phyloP scores from a whole-genome alignment of 2,797 vertebrate species.

The Pristis pectinata region DNA sequence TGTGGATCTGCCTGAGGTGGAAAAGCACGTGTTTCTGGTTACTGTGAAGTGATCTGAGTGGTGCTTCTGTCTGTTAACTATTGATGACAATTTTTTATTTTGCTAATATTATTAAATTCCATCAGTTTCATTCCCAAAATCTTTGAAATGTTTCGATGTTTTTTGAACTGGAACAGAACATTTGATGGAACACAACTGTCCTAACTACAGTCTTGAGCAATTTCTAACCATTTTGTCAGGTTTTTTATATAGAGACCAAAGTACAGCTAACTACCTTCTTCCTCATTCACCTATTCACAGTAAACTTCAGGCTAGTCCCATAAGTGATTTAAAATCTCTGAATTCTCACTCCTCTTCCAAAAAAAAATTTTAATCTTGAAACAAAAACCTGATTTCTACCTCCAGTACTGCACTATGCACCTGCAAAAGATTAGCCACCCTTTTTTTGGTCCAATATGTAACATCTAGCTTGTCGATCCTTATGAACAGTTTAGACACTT shows the following conservation, averaged over 20 bases:
- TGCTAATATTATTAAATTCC: slow-evolving; percentile 36
- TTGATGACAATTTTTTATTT: slow-evolving; percentile 38
- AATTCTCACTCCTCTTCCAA: neutral
- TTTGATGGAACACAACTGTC: neutral
- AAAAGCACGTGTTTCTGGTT: slow-evolving; percentile 26
- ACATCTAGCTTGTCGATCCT: neutral
- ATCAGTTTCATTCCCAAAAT: slow-evolving; percentile 12
- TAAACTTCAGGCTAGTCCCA: neutral
- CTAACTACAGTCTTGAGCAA: neutral
- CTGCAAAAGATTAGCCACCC: neutral
- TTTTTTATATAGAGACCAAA: slow-evolving; percentile 19
- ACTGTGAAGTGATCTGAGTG: slow-evolving; percentile 29
- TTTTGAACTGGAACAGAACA: neutral
- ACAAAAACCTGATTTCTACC: neutral
- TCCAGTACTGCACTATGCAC: neutral
- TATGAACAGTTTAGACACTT: neutral
- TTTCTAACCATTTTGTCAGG: slow-evolving; percentile 31
- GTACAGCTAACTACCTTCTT: neutral
- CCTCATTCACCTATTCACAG: slow-evolving; percentile 15
- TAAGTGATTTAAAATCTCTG: neutral
- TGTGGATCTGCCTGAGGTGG: neutral
- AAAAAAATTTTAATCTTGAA: neutral
- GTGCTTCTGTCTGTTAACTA: slow-evolving; percentile 35
- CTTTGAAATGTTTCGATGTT: slow-evolving; percentile 22
- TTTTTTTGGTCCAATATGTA: neutral